These are phyloP conservation scores for Uropsilus gracilis DNA, from an alignment of 2,113 vertebrate genomes.

Conservation along the genomic window DNA sequence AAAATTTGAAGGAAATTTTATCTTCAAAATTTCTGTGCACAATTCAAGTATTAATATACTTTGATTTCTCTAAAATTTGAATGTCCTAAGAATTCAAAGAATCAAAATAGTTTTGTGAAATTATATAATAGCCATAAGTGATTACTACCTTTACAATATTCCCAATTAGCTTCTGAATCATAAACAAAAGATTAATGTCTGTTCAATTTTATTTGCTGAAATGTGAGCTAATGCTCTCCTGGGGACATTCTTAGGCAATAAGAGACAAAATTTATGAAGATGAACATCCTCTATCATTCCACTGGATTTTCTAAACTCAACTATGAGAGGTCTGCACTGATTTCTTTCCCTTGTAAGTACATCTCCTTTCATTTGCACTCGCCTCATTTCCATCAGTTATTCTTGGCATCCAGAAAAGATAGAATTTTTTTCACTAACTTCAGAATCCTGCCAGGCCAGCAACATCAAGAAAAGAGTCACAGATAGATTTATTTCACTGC, in stretches of 20 bases:
- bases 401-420: slow-evolving; percentile 63
- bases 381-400: slow-evolving; percentile 51
- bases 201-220: not conserved
- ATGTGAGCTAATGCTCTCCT: not conserved
- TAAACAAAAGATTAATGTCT: not conserved
- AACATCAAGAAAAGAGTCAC: not conserved
- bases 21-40: not conserved
- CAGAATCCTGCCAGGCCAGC: slow-evolving; percentile 8
- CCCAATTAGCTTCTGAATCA: not conserved
- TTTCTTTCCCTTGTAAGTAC: not conserved
- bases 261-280: not conserved
- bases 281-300: not conserved
- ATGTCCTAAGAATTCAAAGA: not conserved
- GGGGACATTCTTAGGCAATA: slow-evolving; percentile 27
- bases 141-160: not conserved
- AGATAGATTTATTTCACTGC: slow-evolving; percentile 19
- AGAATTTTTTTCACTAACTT: not conserved
- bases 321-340: not conserved
- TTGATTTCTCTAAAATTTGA: not conserved
- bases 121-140: not conserved
- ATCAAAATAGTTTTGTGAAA: slow-evolving; percentile 4
- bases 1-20: slow-evolving; percentile 12
- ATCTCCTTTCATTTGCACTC: slow-evolving; percentile 45
- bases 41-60: not conserved
- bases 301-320: not conserved